These are phyloP conservation scores for Pygocentrus nattereri DNA, from an alignment of 2,797 vertebrate species.

Conservation along the genomic window DNA sequence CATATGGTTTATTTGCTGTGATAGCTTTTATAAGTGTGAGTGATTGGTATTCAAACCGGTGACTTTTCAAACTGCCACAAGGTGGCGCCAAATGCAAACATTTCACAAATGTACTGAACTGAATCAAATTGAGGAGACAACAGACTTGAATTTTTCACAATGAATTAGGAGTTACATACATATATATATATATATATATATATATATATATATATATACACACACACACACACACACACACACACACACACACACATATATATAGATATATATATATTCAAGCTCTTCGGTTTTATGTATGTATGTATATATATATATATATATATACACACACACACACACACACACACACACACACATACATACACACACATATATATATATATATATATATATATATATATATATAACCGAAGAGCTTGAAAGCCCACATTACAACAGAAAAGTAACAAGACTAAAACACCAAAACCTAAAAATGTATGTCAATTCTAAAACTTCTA, in stretches of 20 bases:
- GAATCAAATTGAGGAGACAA: not conserved
- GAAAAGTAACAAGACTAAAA: not conserved
- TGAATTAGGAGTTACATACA: not conserved
- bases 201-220: too few species aligned
- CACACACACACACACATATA: too few species aligned
- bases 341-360: too few species aligned
- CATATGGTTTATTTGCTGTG: not conserved
- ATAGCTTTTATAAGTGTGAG: conserved; percentile 19
- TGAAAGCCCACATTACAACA: not conserved
- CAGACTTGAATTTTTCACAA: not conserved
- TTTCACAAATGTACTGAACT: not conserved
- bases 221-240: too few species aligned
- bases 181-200: too few species aligned
- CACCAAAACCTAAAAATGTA: not conserved
- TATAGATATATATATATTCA: too few species aligned
- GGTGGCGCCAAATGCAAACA: conserved; percentile 64
- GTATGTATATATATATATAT: too few species aligned
- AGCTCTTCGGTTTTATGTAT: too few species aligned
- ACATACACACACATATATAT: too few species aligned
- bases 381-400: too few species aligned
- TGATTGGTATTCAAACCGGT: conserved; percentile 4
- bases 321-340: too few species aligned
- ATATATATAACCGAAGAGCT: too few species aligned
- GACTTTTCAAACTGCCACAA: conserved; percentile 64
- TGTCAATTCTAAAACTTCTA: conserved; percentile 8